phyloP scores from a whole-genome alignment of 2,797 vertebrate genomes.

The Notoglanidium macrostoma region DNA sequence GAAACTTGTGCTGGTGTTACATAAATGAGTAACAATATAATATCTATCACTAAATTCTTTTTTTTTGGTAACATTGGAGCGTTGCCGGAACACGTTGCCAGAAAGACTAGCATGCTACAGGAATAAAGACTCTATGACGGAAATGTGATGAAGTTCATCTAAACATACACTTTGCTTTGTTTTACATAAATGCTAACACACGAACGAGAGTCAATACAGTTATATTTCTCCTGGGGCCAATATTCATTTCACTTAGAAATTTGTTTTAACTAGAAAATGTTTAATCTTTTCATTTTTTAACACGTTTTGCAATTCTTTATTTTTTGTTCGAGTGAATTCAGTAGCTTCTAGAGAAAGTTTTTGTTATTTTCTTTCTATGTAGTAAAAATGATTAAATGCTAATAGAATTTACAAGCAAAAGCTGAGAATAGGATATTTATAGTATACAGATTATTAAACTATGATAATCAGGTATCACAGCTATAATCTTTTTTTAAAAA shows the following conservation, averaged over 20 bases:
- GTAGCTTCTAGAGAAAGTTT: background rate
- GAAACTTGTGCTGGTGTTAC: background rate
- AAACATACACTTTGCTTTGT: background rate
- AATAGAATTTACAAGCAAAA: background rate
- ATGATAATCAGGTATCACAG: no score
- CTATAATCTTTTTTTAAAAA: no score
- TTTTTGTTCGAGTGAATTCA: background rate
- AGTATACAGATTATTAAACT: background rate
- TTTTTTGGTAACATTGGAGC: background rate
- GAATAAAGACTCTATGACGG: background rate
- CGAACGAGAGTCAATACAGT: background rate
- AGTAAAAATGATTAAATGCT: background rate
- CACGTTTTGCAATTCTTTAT: background rate
- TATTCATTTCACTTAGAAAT: background rate
- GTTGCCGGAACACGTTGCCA: background rate
- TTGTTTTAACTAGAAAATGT: background rate
- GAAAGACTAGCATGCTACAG: background rate
- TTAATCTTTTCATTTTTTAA: background rate
- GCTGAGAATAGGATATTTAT: background rate
- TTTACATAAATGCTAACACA: background rate
- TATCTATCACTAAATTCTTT: background rate
- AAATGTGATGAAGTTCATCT: background rate
- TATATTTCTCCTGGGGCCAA: background rate
- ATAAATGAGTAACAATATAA: background rate
- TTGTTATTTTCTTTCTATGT: background rate